Evolutionary conservation across 2,888 invertebrate genomes (phyloP).

Genomic region (Macaria liturata): DNA sequence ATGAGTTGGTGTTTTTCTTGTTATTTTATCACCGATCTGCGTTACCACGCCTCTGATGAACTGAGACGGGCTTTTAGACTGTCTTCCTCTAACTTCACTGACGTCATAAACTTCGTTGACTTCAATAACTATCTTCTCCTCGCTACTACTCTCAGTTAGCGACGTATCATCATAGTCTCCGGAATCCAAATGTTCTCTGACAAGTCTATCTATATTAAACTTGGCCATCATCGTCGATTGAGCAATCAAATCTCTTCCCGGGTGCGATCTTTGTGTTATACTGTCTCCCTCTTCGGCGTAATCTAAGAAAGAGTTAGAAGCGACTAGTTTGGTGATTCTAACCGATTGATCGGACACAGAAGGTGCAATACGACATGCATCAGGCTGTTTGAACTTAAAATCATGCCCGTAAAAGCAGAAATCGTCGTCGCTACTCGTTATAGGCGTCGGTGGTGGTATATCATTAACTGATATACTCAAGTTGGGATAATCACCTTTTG

Average conservation of each 20-base stretch:
- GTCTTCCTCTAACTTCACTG: conserved; percentile 43
- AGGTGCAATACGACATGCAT: conserved; percentile 67
- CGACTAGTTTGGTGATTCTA: conserved; percentile 62
- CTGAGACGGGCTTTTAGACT: conserved; percentile 57
- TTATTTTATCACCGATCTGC: conserved; percentile 57
- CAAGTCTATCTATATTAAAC: conserved; percentile 66
- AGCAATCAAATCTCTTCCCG: conserved; percentile 61
- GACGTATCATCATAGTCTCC: conserved; percentile 71
- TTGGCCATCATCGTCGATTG: conserved; percentile 77
- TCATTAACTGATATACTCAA: conserved; percentile 68
- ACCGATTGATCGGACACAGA: conserved; percentile 69
- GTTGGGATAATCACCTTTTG: conserved; percentile 76
- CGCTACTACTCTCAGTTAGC: conserved; percentile 72
- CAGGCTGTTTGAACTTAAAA: conserved; percentile 66
- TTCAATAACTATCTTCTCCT: conserved; percentile 63
- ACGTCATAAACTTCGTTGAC: conserved; percentile 41
- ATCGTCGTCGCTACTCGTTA: conserved; percentile 75
- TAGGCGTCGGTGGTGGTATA: conserved; percentile 65
- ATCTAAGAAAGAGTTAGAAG: conserved; percentile 69
- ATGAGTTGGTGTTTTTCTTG: conserved; percentile 43
- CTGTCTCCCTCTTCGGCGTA: conserved; percentile 68
- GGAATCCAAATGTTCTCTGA: conserved; percentile 70
- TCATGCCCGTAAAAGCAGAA: conserved; percentile 76
- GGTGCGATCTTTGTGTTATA: conserved; percentile 62
- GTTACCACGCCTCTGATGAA: conserved; percentile 57